Conservation (phyloP, 1,140 invertebrate species). For the Ooceraea biroi region DNA sequence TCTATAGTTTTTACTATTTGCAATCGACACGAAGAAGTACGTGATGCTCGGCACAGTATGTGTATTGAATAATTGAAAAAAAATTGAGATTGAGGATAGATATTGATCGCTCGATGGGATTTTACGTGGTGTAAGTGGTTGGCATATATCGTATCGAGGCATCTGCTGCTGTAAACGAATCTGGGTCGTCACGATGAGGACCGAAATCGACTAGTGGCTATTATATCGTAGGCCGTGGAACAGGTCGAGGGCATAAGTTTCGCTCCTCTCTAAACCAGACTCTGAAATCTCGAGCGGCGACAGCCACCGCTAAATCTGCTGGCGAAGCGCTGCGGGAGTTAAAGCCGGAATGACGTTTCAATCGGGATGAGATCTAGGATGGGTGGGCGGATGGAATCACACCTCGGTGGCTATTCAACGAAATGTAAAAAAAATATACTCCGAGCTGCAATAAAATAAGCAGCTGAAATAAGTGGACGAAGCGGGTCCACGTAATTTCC, state of each 20-base stretch:
- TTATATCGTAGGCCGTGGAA: constrained; percentile 60
- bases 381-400: constrained; percentile 3
- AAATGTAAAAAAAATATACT: constrained; percentile 34
- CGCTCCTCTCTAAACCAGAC: not conserved
- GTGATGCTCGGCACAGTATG: not conserved
- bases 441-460: not conserved
- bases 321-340: not conserved
- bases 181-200: constrained; percentile 52
- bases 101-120: constrained; percentile 18
- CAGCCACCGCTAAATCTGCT: constrained; percentile 8
- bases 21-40: not conserved
- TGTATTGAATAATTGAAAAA: not conserved
- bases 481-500: not conserved
- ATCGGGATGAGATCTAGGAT: constrained; percentile 23
- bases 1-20: not conserved
- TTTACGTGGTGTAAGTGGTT: not conserved
- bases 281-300: constrained; percentile 39
- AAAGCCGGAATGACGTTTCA: constrained; percentile 9
- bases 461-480: constrained; percentile 29
- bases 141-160: not conserved
- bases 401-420: not conserved
- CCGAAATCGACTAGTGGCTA: constrained; percentile 52
- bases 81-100: constrained; percentile 38
- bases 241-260: constrained; percentile 37
- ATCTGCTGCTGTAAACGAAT: constrained; percentile 62